These are phyloP conservation scores for Megaceryle maxima DNA, from an alignment of 2,113 vertebrate species.

Conservation along the genomic window DNA sequence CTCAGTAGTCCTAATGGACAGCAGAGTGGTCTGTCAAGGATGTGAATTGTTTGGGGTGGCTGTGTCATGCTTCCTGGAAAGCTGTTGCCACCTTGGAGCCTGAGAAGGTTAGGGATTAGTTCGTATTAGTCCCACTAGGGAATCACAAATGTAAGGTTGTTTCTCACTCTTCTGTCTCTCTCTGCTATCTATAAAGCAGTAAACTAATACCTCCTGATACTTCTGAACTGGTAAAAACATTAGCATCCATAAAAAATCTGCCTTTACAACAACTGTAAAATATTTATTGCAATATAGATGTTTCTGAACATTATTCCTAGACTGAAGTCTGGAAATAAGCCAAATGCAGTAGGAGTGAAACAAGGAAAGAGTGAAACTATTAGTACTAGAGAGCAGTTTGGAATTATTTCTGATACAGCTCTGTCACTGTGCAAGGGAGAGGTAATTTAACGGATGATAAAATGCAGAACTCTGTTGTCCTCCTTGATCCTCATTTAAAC, in stretches of 20 bases:
- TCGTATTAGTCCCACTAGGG: background rate
- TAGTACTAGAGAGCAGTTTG: background rate
- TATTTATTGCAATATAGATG: background rate
- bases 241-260: background rate
- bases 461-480: background rate
- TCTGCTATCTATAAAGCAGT: background rate
- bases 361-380: background rate
- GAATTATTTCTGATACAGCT: background rate
- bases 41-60: fast-evolving
- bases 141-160: background rate
- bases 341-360: background rate
- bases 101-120: background rate
- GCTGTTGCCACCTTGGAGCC: background rate
- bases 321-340: background rate
- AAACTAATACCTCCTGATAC: background rate
- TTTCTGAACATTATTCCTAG: background rate
- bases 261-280: background rate
- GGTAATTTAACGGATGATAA: background rate
- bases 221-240: background rate
- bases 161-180: background rate
- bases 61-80: background rate
- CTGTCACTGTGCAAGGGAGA: background rate
- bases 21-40: fast-evolving
- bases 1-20: background rate
- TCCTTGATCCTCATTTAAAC: background rate